Percentiles rank a stretch among this genome's conserved stretches.
Conservation (phyloP, 2,888 invertebrate species). For the Drosophila sordidula region DNA sequence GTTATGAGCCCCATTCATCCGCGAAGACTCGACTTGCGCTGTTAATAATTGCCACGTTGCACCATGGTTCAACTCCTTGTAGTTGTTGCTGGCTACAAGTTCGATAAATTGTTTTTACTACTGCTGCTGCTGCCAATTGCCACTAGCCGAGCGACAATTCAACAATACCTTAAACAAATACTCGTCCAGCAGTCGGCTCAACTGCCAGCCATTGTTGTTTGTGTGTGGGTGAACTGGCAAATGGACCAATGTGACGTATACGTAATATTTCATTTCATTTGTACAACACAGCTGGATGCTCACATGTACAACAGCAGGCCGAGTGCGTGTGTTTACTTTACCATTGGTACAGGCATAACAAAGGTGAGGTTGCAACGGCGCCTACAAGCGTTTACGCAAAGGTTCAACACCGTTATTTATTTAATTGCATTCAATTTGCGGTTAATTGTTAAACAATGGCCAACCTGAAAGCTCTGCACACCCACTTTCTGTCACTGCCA, state of each 20-base stretch:
- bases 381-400: conserved; percentile 77
- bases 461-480: conserved; percentile 44
- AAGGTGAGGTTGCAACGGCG: conserved; percentile 50
- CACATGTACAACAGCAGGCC: conserved; percentile 6
- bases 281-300: conserved; percentile 50
- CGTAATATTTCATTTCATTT: conserved; percentile 80
- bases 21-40: conserved; percentile 5
- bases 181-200: conserved; percentile 38
- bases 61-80: conserved; percentile 13
- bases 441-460: conserved; percentile 82
- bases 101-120: conserved; percentile 51
- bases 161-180: conserved; percentile 79
- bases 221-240: conserved; percentile 53
- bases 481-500: conserved; percentile 10
- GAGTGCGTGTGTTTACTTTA: conserved; percentile 44
- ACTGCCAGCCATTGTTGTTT: conserved; percentile 30
- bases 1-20: background rate
- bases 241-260: conserved; percentile 79
- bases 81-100: conserved; percentile 30
- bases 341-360: conserved; percentile 40
- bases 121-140: conserved; percentile 18
- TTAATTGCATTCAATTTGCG: conserved; percentile 82
- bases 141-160: conserved; percentile 46
- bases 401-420: conserved; percentile 82
- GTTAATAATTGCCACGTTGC: conserved; percentile 56